These are phyloP conservation scores for Enteromius paludinosus DNA, from an alignment of 2,797 vertebrate species.

Conservation along the genomic window DNA sequence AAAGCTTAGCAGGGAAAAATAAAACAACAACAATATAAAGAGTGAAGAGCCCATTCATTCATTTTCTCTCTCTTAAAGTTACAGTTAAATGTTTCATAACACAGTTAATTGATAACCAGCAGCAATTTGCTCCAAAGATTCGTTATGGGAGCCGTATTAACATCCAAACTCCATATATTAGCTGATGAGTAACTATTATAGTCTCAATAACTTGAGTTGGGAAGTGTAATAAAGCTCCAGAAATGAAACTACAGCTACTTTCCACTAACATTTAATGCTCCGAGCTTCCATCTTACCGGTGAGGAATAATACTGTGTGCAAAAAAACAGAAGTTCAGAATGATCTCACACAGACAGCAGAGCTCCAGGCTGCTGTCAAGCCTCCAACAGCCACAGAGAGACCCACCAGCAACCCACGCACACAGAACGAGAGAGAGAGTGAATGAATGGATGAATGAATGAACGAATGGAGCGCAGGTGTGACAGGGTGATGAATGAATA, in stretches of 20 bases:
- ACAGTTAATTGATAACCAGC: constrained; percentile 3
- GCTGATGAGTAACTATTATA: not conserved
- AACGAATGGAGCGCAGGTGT: constrained; percentile 46
- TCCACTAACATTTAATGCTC: not conserved
- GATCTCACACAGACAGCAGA: constrained; percentile 27
- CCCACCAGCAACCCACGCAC: constrained; percentile 8
- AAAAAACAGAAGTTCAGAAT: not conserved
- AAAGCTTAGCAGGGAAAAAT: not conserved
- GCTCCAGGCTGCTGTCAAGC: constrained; percentile 40
- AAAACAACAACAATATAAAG: not conserved
- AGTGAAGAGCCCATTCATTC: not conserved
- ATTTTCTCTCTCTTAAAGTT: not conserved
- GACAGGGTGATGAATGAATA: constrained; percentile 12
- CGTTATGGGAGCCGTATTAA: not conserved
- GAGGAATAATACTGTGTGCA: not conserved
- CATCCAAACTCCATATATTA: not conserved
- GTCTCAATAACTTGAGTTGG: not conserved
- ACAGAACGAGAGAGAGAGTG: constrained; percentile 37
- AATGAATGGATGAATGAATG: constrained; percentile 51
- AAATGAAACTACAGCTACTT: constrained; percentile 16
- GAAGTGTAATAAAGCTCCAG: constrained; percentile 14
- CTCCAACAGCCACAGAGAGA: constrained; percentile 29
- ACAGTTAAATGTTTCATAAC: constrained; percentile 13
- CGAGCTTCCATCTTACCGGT: not conserved
- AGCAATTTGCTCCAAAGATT: constrained; percentile 16